These are phyloP conservation scores for Numenius phaeopus DNA, from an alignment of 2,797 vertebrate genomes.

Conservation along the genomic window DNA sequence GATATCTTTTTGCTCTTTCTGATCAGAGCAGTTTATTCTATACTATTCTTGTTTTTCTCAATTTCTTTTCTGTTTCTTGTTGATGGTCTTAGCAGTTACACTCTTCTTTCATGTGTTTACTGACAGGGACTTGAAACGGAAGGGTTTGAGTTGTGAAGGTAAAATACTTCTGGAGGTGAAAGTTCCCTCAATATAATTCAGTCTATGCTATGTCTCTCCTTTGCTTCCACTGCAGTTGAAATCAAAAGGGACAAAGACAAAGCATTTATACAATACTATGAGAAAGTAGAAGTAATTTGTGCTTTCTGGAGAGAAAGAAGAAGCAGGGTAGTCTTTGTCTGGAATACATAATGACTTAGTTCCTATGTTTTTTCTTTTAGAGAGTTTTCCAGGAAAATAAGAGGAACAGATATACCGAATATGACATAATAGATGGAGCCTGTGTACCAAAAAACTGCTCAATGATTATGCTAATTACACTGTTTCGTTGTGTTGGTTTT, in stretches of 20 bases:
- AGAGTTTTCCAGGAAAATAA: background rate
- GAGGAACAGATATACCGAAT: background rate
- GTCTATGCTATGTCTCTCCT: background rate
- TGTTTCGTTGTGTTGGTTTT: background rate
- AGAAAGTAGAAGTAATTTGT: background rate
- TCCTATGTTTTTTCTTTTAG: background rate
- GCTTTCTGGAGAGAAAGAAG: background rate
- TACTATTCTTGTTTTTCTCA: background rate
- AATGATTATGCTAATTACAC: background rate
- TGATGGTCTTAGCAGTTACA: background rate
- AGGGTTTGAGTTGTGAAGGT: background rate
- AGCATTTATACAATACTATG: background rate
- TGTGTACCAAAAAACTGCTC: background rate
- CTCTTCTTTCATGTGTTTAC: background rate
- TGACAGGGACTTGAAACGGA: background rate
- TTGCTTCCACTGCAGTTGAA: background rate
- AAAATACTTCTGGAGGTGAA: background rate
- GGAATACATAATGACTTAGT: background rate
- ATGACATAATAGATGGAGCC: background rate
- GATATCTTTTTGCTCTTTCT: background rate
- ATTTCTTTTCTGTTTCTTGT: background rate
- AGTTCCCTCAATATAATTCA: background rate
- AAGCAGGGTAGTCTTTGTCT: background rate
- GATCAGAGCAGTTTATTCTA: background rate
- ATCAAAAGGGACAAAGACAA: background rate